A percentile compares a stretch with the other conserved stretches of the same genome.
Evolutionary conservation across 2,113 vertebrate species (phyloP).

Genomic region (Takifugu bimaculatus): DNA sequence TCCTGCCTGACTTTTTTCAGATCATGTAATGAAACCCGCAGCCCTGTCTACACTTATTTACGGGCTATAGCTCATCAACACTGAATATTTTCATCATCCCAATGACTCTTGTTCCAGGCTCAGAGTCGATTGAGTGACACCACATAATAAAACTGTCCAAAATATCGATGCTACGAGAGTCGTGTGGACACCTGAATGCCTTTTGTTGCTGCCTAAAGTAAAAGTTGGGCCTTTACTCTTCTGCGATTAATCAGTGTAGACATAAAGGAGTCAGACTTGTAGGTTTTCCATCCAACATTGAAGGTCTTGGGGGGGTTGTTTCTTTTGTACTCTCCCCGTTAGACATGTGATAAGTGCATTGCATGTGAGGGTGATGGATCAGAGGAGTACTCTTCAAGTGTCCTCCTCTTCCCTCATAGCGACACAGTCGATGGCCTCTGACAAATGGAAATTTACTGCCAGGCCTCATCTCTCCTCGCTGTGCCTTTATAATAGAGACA

Average conservation of each 20-base stretch:
- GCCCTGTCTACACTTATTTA: constrained; percentile 14
- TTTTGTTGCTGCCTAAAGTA: constrained; percentile 19
- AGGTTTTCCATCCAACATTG: background rate
- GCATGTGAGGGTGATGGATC: constrained; percentile 52
- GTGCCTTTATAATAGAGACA: constrained; percentile 19
- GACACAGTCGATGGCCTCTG: constrained; percentile 54
- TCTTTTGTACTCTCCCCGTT: constrained; percentile 12
- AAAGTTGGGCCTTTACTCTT: background rate
- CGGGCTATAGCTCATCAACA: constrained; percentile 23
- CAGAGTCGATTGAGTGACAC: constrained; percentile 45
- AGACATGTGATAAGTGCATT: constrained; percentile 18
- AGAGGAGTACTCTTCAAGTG: constrained; percentile 41
- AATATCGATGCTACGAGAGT: constrained; percentile 48
- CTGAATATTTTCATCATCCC: constrained; percentile 44
- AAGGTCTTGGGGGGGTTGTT: background rate
- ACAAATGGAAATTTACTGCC: constrained; percentile 54
- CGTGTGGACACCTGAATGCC: constrained; percentile 15
- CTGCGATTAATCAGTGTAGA: background rate
- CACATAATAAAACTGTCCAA: constrained; percentile 34
- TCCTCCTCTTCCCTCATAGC: constrained; percentile 42
- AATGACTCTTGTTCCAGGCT: too few relatives aligned
- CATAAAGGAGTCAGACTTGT: background rate
- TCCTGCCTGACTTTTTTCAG: constrained; percentile 25
- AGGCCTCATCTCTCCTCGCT: constrained; percentile 16
- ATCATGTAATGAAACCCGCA: constrained; percentile 34